Percentiles rank a stretch among this genome's conserved stretches.
Evolutionary conservation across 2,797 vertebrate genomes (phyloP).

Genomic region (Ptychadena robeensis): DNA sequence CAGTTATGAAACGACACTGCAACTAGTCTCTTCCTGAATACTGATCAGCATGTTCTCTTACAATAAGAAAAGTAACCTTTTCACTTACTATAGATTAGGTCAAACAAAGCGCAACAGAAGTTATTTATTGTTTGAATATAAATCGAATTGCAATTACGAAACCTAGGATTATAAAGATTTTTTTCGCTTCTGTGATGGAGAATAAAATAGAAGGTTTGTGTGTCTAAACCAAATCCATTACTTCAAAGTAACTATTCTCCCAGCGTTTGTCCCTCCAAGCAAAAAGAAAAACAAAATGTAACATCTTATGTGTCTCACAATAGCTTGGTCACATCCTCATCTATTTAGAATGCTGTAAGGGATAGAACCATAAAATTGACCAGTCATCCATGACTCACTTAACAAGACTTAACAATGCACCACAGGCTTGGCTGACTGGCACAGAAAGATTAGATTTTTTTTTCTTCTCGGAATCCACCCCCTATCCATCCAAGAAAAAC

Average conservation of each 20-base stretch:
- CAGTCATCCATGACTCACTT: constrained; percentile 50
- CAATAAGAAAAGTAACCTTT: constrained; percentile 63
- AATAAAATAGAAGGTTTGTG: neutral
- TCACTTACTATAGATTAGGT: neutral
- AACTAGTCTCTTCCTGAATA: constrained; percentile 85
- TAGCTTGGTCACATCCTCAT: constrained; percentile 40
- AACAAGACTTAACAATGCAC: constrained; percentile 51
- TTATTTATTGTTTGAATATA: neutral
- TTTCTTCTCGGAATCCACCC: neutral
- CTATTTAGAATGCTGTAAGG: constrained; percentile 37
- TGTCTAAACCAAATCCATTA: neutral
- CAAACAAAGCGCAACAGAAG: neutral
- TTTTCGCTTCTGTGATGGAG: neutral
- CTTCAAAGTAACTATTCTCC: neutral
- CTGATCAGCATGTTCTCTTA: constrained; percentile 77
- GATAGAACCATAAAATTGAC: constrained; percentile 21
- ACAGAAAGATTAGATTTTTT: neutral
- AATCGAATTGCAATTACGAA: neutral
- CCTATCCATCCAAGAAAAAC: neutral
- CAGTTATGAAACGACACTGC: constrained; percentile 87
- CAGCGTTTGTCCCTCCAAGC: neutral
- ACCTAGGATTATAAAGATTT: neutral
- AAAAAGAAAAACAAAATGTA: constrained; percentile 11
- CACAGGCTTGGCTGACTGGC: constrained; percentile 29
- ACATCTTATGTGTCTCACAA: constrained; percentile 10